phyloP scores from a whole-genome alignment of 2,888 invertebrate genomes.

The Brachyptera putata region DNA sequence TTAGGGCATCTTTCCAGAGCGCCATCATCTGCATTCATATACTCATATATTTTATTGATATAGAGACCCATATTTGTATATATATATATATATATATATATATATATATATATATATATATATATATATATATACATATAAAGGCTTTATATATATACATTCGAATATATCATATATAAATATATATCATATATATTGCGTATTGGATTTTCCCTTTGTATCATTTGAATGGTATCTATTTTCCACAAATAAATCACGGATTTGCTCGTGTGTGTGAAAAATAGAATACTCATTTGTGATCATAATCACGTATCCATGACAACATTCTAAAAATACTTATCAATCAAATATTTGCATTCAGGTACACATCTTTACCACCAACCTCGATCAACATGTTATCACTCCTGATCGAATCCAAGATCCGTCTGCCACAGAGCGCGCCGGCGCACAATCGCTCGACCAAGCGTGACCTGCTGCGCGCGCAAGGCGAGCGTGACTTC shows the following conservation, averaged over 20 bases:
- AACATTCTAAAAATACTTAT: background rate
- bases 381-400: conserved; percentile 50
- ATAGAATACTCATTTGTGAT: conserved; percentile 6
- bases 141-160: no score
- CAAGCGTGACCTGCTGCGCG: conserved; percentile 42
- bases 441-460: conserved; percentile 46
- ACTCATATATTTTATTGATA: no score
- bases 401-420: conserved; percentile 50
- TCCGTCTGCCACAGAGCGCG: conserved; percentile 47
- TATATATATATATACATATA: background rate
- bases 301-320: background rate
- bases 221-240: no score
- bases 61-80: no score
- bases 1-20: no score
- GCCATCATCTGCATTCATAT: no score
- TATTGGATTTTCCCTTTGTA: no score
- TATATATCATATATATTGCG: no score
- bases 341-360: background rate
- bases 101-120: background rate
- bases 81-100: background rate
- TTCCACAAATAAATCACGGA: no score
- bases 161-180: no score
- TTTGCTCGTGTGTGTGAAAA: no score
- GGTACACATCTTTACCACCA: conserved; percentile 49
- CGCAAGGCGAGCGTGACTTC: conserved; percentile 48